phyloP scores from a whole-genome alignment of 2,888 invertebrate species.

The Drosophila villosipedis region DNA sequence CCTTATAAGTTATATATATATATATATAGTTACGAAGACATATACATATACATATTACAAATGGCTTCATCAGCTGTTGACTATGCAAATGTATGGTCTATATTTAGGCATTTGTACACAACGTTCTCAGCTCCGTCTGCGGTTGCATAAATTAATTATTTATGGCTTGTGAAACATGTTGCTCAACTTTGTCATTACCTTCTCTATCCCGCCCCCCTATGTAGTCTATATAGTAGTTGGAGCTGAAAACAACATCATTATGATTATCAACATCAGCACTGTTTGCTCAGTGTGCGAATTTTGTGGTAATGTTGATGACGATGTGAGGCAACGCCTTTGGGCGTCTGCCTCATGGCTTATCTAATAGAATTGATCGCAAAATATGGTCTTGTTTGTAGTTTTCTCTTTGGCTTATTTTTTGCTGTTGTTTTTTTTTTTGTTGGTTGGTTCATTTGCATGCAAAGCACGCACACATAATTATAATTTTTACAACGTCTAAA shows the following conservation, averaged over 20 bases:
- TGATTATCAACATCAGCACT: slow-evolving; percentile 43
- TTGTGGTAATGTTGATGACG: slow-evolving; percentile 30
- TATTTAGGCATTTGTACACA: slow-evolving; percentile 76
- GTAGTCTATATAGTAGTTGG: slow-evolving; percentile 14
- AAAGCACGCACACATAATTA: slow-evolving; percentile 75
- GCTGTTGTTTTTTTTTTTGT: not conserved
- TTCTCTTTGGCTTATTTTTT: slow-evolving; percentile 11
- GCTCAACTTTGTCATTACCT: slow-evolving; percentile 37
- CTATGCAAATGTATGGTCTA: slow-evolving; percentile 71
- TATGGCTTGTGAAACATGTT: slow-evolving; percentile 72
- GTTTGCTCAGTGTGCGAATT: slow-evolving; percentile 64
- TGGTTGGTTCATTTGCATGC: slow-evolving; percentile 52
- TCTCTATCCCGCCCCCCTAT: not conserved
- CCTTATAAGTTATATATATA: not conserved
- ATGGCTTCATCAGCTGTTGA: slow-evolving; percentile 71
- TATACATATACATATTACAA: slow-evolving; percentile 25
- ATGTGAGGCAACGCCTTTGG: slow-evolving; percentile 39
- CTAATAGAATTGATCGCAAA: slow-evolving; percentile 74
- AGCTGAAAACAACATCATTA: slow-evolving; percentile 36
- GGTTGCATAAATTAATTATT: slow-evolving; percentile 78
- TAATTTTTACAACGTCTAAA: slow-evolving; percentile 81
- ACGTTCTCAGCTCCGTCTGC: slow-evolving; percentile 47
- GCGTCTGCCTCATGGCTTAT: slow-evolving; percentile 57
- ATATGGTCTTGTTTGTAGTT: slow-evolving; percentile 66
- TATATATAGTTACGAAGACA: slow-evolving; percentile 10